A percentile compares a stretch with the other conserved stretches of the same genome.
These are phyloP conservation scores for Callimorpha dominula DNA, from an alignment of 2,888 invertebrate genomes.

Conservation along the genomic window DNA sequence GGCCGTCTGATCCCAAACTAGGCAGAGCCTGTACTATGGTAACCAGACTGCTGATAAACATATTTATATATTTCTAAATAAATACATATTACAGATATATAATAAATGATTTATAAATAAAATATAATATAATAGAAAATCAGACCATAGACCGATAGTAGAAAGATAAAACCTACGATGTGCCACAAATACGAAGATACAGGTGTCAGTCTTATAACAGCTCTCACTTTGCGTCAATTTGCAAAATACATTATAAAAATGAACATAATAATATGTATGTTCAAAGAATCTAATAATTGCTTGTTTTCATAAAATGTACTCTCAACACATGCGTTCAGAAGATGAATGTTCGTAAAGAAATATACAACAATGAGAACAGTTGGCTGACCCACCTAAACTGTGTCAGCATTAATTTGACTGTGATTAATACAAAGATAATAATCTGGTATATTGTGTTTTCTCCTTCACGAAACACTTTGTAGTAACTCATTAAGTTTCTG, in stretches of 20 bases:
- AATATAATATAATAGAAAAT: no score
- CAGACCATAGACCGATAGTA: no score
- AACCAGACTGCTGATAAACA: no score
- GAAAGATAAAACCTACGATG: no score
- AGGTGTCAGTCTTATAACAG: no score
- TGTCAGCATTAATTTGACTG: slow-evolving; percentile 11
- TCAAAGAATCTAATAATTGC: neutral
- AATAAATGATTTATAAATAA: no score
- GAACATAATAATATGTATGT: neutral
- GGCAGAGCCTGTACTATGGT: no score
- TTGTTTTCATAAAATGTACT: neutral
- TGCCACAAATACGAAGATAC: no score
- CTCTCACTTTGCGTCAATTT: no score
- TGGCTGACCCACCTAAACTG: slow-evolving; percentile 11
- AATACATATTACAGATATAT: no score
- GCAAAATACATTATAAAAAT: neutral
- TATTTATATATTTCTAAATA: no score
- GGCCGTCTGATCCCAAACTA: no score
- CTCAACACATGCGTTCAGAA: neutral
- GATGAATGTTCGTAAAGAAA: neutral
- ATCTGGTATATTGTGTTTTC: slow-evolving; percentile 18
- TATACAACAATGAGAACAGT: slow-evolving; percentile 5
- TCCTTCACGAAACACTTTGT: neutral
- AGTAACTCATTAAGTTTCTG: slow-evolving; percentile 10
- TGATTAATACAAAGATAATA: slow-evolving; percentile 13